Conservation (phyloP, 2,888 invertebrate species). For the Charanyca ferruginea region DNA sequence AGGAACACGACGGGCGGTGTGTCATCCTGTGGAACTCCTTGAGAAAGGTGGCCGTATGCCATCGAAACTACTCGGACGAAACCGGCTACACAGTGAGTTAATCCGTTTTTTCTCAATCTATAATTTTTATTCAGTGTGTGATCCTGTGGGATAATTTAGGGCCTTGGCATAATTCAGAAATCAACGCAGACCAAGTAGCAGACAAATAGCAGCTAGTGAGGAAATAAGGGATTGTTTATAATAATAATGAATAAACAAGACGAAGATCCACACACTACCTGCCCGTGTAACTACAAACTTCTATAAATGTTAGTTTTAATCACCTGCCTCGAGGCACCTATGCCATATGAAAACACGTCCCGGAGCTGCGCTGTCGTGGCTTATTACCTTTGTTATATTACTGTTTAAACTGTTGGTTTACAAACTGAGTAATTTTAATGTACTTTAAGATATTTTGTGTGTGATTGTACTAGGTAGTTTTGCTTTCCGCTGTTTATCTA, state of each 20-base stretch:
- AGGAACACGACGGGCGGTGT: too few relatives aligned
- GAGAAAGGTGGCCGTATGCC: too few relatives aligned
- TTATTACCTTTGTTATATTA: constrained; percentile 66
- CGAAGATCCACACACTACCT: constrained; percentile 18
- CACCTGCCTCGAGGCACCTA: constrained; percentile 66
- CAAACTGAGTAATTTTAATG: constrained; percentile 43
- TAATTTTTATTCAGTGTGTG: too few relatives aligned
- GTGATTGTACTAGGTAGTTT: constrained; percentile 11
- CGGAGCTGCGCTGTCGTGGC: constrained; percentile 60
- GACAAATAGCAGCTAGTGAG: too few relatives aligned
- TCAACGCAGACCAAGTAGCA: too few relatives aligned
- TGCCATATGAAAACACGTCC: constrained; percentile 65
- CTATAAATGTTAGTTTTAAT: constrained; percentile 74
- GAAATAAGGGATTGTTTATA: not conserved
- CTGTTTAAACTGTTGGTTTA: constrained; percentile 52
- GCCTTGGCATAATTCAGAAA: too few relatives aligned
- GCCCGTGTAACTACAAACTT: constrained; percentile 50
- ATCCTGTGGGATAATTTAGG: too few relatives aligned
- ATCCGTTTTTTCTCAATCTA: too few relatives aligned
- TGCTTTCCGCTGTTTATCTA: too few relatives aligned
- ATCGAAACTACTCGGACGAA: too few relatives aligned
- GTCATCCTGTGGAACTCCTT: too few relatives aligned
- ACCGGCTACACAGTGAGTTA: too few relatives aligned
- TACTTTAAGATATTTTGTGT: constrained; percentile 13
- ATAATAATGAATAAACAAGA: not conserved